Conservation (phyloP, 2,797 vertebrate genomes). For the Varecia variegata region DNA sequence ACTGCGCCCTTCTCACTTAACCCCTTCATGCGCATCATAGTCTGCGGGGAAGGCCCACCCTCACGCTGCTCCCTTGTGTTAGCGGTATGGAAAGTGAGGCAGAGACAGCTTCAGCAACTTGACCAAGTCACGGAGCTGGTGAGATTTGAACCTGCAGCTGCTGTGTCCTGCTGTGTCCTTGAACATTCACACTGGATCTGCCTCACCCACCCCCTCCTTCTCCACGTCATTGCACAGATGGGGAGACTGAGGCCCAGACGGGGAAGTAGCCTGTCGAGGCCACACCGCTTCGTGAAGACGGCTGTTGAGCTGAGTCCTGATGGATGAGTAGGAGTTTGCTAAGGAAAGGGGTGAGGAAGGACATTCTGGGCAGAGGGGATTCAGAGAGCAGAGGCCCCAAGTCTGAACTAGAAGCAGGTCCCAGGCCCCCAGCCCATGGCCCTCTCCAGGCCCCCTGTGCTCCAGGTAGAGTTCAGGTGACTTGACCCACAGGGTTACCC, state of each 20-base stretch:
- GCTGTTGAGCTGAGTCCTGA: not conserved
- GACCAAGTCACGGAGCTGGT: not conserved
- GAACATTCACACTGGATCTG: not conserved
- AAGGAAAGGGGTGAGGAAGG: not conserved
- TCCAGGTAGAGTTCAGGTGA: constrained; percentile 29
- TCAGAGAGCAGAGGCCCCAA: not conserved
- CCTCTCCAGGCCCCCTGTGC: not conserved
- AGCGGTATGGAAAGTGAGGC: not conserved
- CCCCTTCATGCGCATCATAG: not conserved
- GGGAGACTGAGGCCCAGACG: not conserved
- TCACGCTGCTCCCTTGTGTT: rapidly evolving
- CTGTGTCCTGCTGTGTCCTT: not conserved
- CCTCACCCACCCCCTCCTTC: not conserved
- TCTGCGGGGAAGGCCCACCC: rapidly evolving
- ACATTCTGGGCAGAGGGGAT: not conserved
- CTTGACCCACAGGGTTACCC: not conserved
- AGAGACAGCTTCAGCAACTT: not conserved
- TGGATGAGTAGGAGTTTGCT: constrained; percentile 14
- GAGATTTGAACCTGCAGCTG: not conserved
- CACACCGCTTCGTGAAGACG: not conserved
- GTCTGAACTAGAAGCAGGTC: not conserved
- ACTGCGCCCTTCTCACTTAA: not conserved
- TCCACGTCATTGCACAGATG: not conserved
- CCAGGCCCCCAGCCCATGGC: not conserved
- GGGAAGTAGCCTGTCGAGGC: not conserved